phyloP scores from a whole-genome alignment of 2,797 vertebrate species.

The Pachyuromys duprasi region DNA sequence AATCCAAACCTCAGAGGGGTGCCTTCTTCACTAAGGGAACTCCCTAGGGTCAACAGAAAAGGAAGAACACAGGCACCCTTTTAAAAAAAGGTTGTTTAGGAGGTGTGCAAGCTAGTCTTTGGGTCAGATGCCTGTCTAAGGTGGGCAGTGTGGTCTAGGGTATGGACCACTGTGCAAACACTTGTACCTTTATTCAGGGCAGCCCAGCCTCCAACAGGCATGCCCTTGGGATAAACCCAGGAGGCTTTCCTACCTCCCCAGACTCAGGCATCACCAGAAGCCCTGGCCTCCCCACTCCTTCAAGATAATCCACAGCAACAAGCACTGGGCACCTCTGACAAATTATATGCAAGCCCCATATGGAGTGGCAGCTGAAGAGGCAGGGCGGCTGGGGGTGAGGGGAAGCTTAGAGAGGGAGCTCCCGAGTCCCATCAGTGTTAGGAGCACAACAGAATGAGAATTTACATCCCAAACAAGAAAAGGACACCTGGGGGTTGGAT shows the following conservation, averaged over 20 bases:
- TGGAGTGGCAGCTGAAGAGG: too few relatives aligned
- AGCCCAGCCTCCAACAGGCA: neutral
- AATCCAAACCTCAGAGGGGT: neutral
- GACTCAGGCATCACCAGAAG: neutral
- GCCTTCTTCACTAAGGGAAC: neutral
- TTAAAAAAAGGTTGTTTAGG: neutral
- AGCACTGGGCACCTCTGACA: neutral
- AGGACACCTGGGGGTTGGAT: neutral
- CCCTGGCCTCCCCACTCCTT: neutral
- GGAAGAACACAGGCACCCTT: neutral
- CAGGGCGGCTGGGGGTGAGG: accelerated
- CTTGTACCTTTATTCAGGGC: neutral
- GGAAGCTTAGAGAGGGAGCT: neutral
- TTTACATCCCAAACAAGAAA: neutral
- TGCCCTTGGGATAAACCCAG: neutral
- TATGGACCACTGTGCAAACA: neutral
- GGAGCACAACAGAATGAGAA: neutral
- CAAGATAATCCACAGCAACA: neutral
- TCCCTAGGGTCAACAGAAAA: neutral
- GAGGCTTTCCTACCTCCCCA: too few relatives aligned
- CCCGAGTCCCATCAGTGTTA: neutral
- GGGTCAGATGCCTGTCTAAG: neutral
- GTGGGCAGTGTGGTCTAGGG: neutral
- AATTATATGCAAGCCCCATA: neutral
- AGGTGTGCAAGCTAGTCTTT: neutral